Conservation (phyloP, 2,113 vertebrate genomes). For the Gymnorhina tibicen region DNA sequence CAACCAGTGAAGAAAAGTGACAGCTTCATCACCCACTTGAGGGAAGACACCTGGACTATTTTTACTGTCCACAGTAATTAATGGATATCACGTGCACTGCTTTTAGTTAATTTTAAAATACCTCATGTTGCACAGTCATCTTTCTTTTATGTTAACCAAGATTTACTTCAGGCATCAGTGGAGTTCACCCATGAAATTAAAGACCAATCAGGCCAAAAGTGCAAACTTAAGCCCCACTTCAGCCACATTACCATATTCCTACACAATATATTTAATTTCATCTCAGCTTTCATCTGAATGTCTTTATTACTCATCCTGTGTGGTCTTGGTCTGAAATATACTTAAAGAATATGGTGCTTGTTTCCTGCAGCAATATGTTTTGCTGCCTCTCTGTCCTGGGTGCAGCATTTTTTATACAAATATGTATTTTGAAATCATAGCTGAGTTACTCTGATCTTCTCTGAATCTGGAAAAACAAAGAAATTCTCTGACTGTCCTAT, state of each 20-base stretch:
- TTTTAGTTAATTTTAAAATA: background rate
- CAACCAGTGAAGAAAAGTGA: background rate
- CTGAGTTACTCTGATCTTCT: background rate
- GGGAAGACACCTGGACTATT: background rate
- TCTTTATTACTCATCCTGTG: background rate
- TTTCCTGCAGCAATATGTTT: background rate
- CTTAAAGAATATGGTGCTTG: background rate
- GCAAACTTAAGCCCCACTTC: background rate
- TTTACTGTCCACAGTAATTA: conserved; percentile 7
- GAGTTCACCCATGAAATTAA: background rate
- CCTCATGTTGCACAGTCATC: background rate
- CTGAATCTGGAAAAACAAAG: background rate
- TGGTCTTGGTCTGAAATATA: background rate
- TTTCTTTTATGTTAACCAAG: background rate
- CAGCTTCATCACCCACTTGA: background rate
- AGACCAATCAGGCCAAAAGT: background rate
- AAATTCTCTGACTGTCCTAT: background rate
- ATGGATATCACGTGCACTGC: background rate
- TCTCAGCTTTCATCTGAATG: background rate
- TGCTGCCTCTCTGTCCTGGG: background rate
- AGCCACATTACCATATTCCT: background rate
- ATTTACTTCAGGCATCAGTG: background rate
- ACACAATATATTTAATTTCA: background rate
- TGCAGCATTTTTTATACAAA: background rate
- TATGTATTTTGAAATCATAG: background rate